phyloP scores from a whole-genome alignment of 2,113 vertebrate genomes.

The Salvator merianae region DNA sequence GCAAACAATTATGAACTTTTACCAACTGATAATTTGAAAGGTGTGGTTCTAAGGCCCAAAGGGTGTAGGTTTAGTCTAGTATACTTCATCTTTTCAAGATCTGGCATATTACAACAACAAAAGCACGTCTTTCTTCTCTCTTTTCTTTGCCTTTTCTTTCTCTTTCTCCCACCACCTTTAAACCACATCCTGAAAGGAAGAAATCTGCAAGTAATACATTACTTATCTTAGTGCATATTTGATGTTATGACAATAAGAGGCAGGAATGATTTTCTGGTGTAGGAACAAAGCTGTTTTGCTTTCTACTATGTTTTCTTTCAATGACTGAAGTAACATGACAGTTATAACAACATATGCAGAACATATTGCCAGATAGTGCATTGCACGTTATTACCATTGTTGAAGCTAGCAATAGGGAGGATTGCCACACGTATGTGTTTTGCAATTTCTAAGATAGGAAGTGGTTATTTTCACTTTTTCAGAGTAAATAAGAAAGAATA shows the following conservation, averaged over 20 bases:
- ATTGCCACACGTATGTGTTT: neutral
- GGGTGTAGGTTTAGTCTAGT: neutral
- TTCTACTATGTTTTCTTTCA: neutral
- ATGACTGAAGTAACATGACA: neutral
- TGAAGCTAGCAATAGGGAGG: neutral
- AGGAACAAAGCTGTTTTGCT: neutral
- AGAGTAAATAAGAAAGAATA: no score
- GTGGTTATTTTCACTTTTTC: no score
- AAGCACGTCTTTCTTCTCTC: neutral
- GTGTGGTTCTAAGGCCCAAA: neutral
- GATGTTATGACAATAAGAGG: conserved; percentile 21
- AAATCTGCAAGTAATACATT: neutral
- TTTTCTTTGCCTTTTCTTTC: neutral
- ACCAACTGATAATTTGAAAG: neutral
- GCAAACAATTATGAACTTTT: neutral
- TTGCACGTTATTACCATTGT: neutral
- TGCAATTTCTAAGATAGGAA: neutral
- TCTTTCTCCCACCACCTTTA: neutral
- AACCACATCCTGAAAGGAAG: neutral
- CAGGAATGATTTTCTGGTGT: conserved; percentile 6
- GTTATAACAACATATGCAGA: conserved; percentile 4
- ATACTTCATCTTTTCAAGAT: neutral
- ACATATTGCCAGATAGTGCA: neutral
- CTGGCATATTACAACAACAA: neutral
- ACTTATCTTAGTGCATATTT: conserved; percentile 2